Evolutionary conservation across 2,888 invertebrate species (phyloP).

Genomic region (Drosophila mettleri): DNA sequence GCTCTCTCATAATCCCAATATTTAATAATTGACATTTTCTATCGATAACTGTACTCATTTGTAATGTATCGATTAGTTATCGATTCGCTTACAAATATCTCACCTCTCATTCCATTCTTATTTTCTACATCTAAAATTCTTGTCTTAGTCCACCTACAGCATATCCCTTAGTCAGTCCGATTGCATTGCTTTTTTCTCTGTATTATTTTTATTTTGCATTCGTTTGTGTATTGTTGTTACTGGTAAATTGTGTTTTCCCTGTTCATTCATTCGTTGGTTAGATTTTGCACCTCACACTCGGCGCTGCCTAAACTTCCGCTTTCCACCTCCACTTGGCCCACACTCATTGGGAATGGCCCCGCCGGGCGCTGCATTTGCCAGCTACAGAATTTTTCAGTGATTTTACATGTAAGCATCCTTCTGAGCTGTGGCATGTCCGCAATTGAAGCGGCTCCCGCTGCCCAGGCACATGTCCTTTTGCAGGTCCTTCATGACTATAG

Average conservation of each 20-base stretch:
- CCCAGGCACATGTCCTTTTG: slow-evolving; percentile 27
- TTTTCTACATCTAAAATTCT: no score
- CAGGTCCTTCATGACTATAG: slow-evolving; percentile 28
- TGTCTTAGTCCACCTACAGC: no score
- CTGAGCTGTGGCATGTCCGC: slow-evolving; percentile 83
- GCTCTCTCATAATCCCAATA: no score
- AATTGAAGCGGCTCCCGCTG: slow-evolving; percentile 72
- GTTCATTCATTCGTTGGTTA: slow-evolving; percentile 78
- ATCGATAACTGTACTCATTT: no score
- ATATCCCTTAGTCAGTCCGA: not conserved
- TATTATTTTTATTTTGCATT: slow-evolving; percentile 51
- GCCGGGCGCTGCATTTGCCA: slow-evolving; percentile 16
- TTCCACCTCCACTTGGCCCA: not conserved
- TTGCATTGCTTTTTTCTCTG: slow-evolving; percentile 1
- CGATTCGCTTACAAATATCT: no score
- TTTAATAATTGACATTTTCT: no score
- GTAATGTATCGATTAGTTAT: not conserved
- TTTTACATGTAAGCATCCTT: slow-evolving; percentile 83
- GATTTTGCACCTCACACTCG: slow-evolving; percentile 26
- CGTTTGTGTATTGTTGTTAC: slow-evolving; percentile 70
- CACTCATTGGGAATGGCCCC: slow-evolving; percentile 15
- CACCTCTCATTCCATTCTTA: no score
- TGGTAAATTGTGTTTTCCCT: slow-evolving; percentile 82
- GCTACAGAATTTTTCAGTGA: slow-evolving; percentile 75
- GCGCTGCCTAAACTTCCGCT: not conserved